phyloP scores from a whole-genome alignment of 30 jellyfish, hydroid and myxozoan genomes.

The Nemopilema nomurai region DNA sequence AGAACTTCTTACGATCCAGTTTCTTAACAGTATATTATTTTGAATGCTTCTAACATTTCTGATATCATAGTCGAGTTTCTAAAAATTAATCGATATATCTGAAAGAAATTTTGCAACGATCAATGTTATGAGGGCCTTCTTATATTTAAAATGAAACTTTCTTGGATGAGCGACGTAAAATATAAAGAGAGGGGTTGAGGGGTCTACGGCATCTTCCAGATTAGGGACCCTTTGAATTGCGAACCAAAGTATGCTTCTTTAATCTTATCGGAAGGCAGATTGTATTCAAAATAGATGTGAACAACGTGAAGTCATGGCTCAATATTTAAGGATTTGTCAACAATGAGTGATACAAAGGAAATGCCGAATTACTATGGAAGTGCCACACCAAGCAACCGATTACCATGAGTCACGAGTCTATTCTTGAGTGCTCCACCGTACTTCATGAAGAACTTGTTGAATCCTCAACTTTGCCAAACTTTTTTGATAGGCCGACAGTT shows the following conservation, averaged over 20 bases:
- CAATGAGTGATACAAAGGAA: neutral
- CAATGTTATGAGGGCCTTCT: neutral
- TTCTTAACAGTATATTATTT: neutral
- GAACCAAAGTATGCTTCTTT: neutral
- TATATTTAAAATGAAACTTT: neutral
- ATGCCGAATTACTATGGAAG: neutral
- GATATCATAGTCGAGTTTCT: neutral
- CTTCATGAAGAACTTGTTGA: constrained; percentile 17
- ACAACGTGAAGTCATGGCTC: neutral
- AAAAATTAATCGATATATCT: neutral
- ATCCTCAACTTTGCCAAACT: constrained; percentile 32
- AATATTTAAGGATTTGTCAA: neutral
- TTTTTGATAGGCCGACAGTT: constrained; percentile 8
- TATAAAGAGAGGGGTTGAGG: neutral
- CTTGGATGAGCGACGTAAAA: neutral
- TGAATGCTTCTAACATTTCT: neutral
- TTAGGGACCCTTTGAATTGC: neutral
- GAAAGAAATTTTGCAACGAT: neutral
- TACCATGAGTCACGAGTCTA: neutral
- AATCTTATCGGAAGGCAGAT: neutral
- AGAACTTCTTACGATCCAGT: constrained; percentile 5
- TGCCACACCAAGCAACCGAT: neutral
- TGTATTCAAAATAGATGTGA: neutral
- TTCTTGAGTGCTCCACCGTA: neutral
- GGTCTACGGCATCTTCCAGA: neutral